Evolutionary conservation across 2,797 vertebrate species (phyloP).

Genomic region (Natrix natrix): DNA sequence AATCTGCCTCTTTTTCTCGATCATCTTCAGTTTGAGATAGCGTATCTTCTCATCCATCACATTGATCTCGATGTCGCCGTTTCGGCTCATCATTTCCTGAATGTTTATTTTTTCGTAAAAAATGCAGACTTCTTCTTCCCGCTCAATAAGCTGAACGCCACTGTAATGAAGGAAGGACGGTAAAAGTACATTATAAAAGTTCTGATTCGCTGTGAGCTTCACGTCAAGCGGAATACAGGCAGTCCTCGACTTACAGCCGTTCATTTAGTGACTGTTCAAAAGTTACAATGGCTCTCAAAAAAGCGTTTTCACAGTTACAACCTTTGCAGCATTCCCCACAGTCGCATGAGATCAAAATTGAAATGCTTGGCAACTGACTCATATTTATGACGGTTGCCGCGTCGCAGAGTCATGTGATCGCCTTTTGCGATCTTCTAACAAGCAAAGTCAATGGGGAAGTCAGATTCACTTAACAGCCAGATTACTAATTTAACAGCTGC

Average conservation of each 20-base stretch:
- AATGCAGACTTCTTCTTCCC: constrained; percentile 84
- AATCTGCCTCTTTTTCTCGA: constrained; percentile 80
- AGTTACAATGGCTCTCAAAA: not conserved
- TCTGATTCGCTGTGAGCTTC: fast-evolving
- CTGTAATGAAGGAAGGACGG: constrained; percentile 64
- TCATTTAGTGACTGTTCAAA: not conserved
- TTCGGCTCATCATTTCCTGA: constrained; percentile 76
- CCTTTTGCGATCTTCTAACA: no score
- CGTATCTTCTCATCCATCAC: constrained; percentile 79
- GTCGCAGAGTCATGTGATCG: no score
- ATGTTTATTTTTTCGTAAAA: constrained; percentile 81
- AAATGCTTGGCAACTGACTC: not conserved
- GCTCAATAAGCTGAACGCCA: constrained; percentile 82
- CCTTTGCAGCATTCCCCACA: fast-evolving
- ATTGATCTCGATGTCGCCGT: constrained; percentile 75
- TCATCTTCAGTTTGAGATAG: constrained; percentile 74
- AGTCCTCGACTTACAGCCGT: no score
- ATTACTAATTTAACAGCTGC: no score
- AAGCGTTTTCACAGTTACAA: not conserved
- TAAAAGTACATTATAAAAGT: fast-evolving
- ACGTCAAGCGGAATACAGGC: not conserved
- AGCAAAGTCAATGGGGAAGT: no score
- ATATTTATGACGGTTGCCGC: not conserved
- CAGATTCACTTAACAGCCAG: no score
- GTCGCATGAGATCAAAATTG: not conserved